These are phyloP conservation scores for Oryctes rhinoceros DNA, from an alignment of 1,140 invertebrate species.

Conservation along the genomic window DNA sequence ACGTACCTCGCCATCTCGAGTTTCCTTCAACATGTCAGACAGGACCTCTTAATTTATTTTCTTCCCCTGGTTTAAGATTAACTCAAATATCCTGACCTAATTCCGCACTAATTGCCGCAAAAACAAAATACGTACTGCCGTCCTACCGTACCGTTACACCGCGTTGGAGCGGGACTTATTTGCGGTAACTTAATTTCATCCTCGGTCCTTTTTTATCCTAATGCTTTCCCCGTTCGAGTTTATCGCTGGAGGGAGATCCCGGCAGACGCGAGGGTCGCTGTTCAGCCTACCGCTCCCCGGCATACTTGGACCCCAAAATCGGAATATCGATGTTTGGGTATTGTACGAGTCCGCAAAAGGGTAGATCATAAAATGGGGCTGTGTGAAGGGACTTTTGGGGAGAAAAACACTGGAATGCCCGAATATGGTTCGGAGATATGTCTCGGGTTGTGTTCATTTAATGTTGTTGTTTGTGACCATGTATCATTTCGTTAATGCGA, in stretches of 20 bases:
- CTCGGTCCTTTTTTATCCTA: not conserved
- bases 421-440: too few species aligned
- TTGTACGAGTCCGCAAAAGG: too few species aligned
- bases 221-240: not conserved
- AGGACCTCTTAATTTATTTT: not conserved
- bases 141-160: not conserved
- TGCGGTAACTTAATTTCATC: conserved; percentile 8
- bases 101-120: conserved; percentile 1
- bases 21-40: not conserved
- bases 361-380: too few species aligned
- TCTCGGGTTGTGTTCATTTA: too few species aligned
- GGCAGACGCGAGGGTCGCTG: not conserved
- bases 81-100: conserved; percentile 21
- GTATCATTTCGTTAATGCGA: too few species aligned
- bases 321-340: not conserved
- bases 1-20: too few species aligned
- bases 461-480: too few species aligned
- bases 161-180: not conserved
- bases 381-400: too few species aligned
- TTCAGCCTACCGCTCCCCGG: not conserved
- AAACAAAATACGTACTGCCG: conserved; percentile 9
- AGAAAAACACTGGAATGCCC: too few species aligned
- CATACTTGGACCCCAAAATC: not conserved
- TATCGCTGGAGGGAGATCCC: too few species aligned
- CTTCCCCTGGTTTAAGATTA: not conserved